Base-by-base conservation (phyloP, 2,797 vertebrate genomes). In the Pangasius sanitwongsei region DNA sequence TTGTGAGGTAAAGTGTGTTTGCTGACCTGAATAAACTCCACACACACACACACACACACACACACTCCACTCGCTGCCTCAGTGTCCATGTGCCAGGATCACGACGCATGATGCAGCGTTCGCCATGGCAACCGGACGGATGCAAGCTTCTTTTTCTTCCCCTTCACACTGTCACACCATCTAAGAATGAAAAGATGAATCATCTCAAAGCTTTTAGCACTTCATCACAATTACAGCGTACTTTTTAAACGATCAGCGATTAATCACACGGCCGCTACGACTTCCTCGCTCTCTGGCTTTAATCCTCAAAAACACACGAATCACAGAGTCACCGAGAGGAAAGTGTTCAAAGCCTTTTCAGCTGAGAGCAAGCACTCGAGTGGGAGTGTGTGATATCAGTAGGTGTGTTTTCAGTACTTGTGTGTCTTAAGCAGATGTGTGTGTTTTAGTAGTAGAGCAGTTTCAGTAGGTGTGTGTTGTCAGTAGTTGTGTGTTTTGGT, bases 171-270 rank as follows among this genome's bases (percentile, higher is more conserved):
- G 9, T 85, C 44, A 20, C 65, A 2, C 50, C 48, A 37, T 57
- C 50, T 72, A 50, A 31, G 7, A 31, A n/a, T 48, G 84, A 85
- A 85, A 34, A 59, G n/a, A 85, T 70, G 84, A 85, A 70, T 85
- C 67, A 72, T 57, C 4, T 37, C 28, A 6, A 44, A 9, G 61
- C 20, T 65, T 50, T 70, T 31, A 70, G 67, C 65, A 0, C 48
- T 72, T 37, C 48, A 25, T 53, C 84, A n/a, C 44, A 37, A 28
- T 57, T 25, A 41, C 53, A 72, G 67, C 18, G 6, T 20, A 23
- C n/a, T 55, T 50, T 12, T 72, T 23, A 12, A 72, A 72, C 13
- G 59, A 8, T 2, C 23, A 20, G 48, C 1, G 20, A 37, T 28
- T 57, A 70, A 23, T 70, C 48, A 72, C 48, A 37, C 0, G 5